Conservation (phyloP, 2,888 invertebrate species). For the Papilio protenor region DNA sequence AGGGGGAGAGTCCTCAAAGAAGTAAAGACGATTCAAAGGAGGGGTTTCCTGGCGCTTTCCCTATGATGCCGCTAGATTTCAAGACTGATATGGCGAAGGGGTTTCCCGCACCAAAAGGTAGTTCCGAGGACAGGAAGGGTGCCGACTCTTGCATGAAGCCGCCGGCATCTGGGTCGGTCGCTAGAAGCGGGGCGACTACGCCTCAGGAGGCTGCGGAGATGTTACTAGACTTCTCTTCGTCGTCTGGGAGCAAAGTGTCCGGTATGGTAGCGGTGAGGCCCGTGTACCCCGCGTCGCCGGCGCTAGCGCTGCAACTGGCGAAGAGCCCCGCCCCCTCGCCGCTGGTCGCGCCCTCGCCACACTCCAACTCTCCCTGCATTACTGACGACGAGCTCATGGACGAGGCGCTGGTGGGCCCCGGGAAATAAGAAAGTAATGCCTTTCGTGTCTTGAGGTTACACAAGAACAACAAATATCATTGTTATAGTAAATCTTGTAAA, state of each 20-base stretch:
- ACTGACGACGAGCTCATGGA: conserved; percentile 96
- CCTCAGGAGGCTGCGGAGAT: conserved; percentile 87
- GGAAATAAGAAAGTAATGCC: conserved; percentile 83
- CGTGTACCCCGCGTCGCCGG: conserved; percentile 86
- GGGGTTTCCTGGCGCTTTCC: conserved; percentile 65
- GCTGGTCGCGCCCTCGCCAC: conserved; percentile 87
- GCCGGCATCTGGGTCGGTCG: conserved; percentile 73
- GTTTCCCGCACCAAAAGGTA: conserved; percentile 77
- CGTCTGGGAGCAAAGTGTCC: conserved; percentile 83
- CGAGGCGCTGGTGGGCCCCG: conserved; percentile 91
- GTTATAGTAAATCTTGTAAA: conserved; percentile 22
- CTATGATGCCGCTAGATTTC: conserved; percentile 75
- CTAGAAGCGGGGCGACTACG: conserved; percentile 76
- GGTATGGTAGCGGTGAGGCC: conserved; percentile 83
- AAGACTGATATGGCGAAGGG: conserved; percentile 79
- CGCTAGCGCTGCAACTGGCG: conserved; percentile 89
- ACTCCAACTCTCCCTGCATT: conserved; percentile 90
- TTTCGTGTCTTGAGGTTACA: conserved; percentile 6
- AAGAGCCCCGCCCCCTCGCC: conserved; percentile 91
- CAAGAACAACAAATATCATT: conserved; percentile 31
- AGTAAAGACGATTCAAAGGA: conserved; percentile 75
- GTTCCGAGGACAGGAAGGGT: conserved; percentile 76
- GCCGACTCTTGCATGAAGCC: conserved; percentile 80
- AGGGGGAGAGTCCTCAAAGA: conserved; percentile 70
- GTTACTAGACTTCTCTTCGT: conserved; percentile 87